Conservation (phyloP, 2,888 invertebrate genomes). For the Acanthosoma haemorrhoidale region DNA sequence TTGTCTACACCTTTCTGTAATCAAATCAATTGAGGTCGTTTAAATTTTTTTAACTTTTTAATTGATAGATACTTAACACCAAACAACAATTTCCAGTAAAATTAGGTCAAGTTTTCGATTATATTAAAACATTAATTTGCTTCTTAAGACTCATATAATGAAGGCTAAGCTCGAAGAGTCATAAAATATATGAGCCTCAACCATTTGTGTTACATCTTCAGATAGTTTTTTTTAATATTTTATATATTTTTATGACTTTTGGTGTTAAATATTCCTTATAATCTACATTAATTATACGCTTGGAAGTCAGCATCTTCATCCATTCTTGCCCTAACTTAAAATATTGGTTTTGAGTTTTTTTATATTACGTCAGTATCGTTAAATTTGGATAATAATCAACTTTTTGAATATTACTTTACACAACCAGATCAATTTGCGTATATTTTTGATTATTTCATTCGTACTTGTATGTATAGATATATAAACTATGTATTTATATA, state of each 20-base stretch:
- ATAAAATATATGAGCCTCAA: background rate
- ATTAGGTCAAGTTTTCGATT: background rate
- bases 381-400: background rate
- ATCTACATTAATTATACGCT: too few species aligned
- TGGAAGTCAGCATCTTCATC: too few species aligned
- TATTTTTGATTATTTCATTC: background rate
- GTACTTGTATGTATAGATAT: background rate
- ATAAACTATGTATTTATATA: background rate
- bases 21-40: background rate
- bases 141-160: background rate
- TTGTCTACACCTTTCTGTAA: background rate
- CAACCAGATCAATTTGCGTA: background rate
- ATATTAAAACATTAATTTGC: background rate
- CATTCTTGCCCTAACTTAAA: too few species aligned
- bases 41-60: background rate
- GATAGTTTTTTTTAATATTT: background rate
- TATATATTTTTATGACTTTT: background rate
- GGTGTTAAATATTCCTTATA: constrained; percentile 10
- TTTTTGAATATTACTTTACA: background rate
- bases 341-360: too few species aligned
- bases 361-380: too few species aligned
- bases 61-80: background rate
- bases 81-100: background rate
- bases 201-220: background rate
- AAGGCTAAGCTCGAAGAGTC: background rate